A percentile compares a stretch with the other conserved stretches of the same genome.
Evolutionary conservation across 1,140 invertebrate genomes (phyloP).

Genomic region (Araneus ventricosus): DNA sequence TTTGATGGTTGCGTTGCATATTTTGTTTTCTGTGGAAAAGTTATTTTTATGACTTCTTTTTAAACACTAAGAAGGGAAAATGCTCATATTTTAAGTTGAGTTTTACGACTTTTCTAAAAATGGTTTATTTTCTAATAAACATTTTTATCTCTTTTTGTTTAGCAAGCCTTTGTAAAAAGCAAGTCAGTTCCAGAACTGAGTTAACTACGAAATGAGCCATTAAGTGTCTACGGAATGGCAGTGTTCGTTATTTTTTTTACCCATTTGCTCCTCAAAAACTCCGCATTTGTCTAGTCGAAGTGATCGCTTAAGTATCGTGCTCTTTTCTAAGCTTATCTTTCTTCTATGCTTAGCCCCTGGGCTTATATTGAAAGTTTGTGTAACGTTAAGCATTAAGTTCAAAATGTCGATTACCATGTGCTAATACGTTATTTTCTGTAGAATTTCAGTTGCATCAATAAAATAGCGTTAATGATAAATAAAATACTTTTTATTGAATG

Average conservation of each 20-base stretch:
- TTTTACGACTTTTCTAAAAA: conserved; percentile 13
- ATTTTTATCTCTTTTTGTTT: conserved; percentile 5
- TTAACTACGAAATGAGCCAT: not conserved
- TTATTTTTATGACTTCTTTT: not conserved
- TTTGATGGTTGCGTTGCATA: not conserved
- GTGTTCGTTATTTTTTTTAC: not conserved
- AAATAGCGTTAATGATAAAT: too few relatives aligned
- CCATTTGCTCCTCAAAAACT: too few relatives aligned
- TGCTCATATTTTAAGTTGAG: not conserved
- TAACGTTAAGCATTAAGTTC: too few relatives aligned
- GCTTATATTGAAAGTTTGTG: too few relatives aligned
- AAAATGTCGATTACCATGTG: too few relatives aligned
- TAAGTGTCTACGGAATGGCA: not conserved
- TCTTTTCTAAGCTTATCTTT: too few relatives aligned
- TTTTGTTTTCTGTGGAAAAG: not conserved
- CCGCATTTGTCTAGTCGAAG: too few relatives aligned
- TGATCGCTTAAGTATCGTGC: too few relatives aligned
- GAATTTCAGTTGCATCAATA: too few relatives aligned
- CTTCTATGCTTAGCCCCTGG: too few relatives aligned
- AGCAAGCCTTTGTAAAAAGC: not conserved
- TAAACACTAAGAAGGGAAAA: not conserved
- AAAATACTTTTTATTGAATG: too few relatives aligned
- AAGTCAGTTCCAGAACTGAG: not conserved
- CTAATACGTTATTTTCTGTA: too few relatives aligned
- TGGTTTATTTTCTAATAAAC: not conserved